Base-by-base conservation (phyloP, 2,888 invertebrate genomes). In the Heliconius ismenius region DNA sequence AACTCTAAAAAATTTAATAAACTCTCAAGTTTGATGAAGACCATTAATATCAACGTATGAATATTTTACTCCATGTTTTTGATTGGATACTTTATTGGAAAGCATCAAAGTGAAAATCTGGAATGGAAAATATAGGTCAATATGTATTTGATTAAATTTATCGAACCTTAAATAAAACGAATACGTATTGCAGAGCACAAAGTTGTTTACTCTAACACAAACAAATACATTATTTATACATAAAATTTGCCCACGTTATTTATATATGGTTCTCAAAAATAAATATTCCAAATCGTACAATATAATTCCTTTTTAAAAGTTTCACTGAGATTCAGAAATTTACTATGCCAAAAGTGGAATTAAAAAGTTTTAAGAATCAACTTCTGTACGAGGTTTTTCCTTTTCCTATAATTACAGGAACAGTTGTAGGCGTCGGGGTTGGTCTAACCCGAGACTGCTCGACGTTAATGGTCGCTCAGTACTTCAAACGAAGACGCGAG, bases 381-480 rank as follows among this genome's bases (percentile, higher is more conserved):
- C 32, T 32, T 54, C 28, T 54, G 39, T 49, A 65, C 32, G 15
- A 4, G 18, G 24, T 15, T 15, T 69, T 18, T 21, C 63, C 74
- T 78, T 64, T 2, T 54, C 3, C 79, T 32, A 73, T n/a, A 39
- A 60, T 83, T 85, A 80, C 92, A 95, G 96, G 96, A 73, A 95
- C 95, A 74, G 95, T 96, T 76, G 95, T 96, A 67, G 97, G 97
- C 60, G 96, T 98, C 75, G 98, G 98, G 76, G 97, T 97, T 76
- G 97, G 98, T 62, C 95, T 98, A 88, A 97, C 97, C 10, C 92
- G 98, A 81, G 98, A 97, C 90, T 97, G 98, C 85, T 97, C 97
- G 32, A 97, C 97, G 64, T 92, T 98, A 84, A 98, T 98, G 97
- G 97, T 98, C 79, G 98, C 98, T 63, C 97, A 98, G 89, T 98